phyloP scores from a whole-genome alignment of 2,797 vertebrate genomes.

The Aplochiton taeniatus region DNA sequence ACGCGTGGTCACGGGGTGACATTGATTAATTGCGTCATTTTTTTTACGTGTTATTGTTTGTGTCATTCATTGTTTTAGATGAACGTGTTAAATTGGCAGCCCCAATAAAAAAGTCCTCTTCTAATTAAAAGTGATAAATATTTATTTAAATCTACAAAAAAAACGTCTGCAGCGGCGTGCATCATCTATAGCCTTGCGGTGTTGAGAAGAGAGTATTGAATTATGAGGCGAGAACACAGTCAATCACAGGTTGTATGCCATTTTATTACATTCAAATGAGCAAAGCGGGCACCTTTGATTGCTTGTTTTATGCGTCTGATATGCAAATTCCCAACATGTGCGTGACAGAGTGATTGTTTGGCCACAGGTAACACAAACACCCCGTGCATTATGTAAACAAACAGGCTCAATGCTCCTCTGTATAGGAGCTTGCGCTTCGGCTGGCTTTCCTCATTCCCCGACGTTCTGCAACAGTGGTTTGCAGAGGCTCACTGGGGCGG shows the following conservation, averaged over 20 bases:
- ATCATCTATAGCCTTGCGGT: neutral
- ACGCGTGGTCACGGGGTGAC: too few relatives aligned
- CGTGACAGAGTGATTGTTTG: constrained; percentile 41
- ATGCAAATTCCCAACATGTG: constrained; percentile 27
- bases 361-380: constrained; percentile 30
- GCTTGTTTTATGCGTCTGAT: constrained; percentile 31
- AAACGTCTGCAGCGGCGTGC: too few relatives aligned
- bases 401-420: constrained; percentile 44
- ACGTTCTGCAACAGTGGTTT: constrained; percentile 20
- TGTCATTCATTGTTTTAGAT: too few relatives aligned
- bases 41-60: too few relatives aligned
- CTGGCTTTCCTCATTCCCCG: constrained; percentile 5
- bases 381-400: constrained; percentile 38
- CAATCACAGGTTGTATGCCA: constrained; percentile 11
- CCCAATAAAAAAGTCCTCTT: too few relatives aligned
- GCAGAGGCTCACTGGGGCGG: constrained; percentile 17
- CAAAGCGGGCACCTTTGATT: constrained; percentile 25
- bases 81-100: too few relatives aligned
- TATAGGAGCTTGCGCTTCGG: constrained; percentile 6
- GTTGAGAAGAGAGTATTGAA: constrained; percentile 1
- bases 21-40: too few relatives aligned
- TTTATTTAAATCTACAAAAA: too few relatives aligned
- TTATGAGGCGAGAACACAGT: constrained; percentile 5
- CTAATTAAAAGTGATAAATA: too few relatives aligned
- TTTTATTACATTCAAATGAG: constrained; percentile 33